Conservation (phyloP, 2,888 invertebrate species). For the Phyllotreta striolata region DNA sequence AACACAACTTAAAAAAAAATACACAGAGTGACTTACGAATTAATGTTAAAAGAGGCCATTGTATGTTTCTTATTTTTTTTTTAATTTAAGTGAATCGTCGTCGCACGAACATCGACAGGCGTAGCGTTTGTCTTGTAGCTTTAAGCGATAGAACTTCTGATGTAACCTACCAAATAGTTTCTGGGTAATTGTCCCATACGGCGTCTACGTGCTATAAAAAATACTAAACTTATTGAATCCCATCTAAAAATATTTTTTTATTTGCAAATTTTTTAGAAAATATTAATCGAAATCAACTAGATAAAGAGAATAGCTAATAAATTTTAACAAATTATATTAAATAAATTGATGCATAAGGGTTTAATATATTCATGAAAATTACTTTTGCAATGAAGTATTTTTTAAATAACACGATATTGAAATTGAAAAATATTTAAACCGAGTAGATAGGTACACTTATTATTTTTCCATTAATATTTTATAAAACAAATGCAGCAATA, state of each 20-base stretch:
- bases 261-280: background rate
- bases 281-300: too few species aligned
- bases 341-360: too few species aligned
- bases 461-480: too few species aligned
- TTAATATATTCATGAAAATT: too few species aligned
- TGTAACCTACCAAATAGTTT: constrained; percentile 80
- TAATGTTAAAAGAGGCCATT: constrained; percentile 32
- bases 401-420: too few species aligned
- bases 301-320: too few species aligned
- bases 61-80: constrained; percentile 26
- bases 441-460: too few species aligned
- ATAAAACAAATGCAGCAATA: too few species aligned
- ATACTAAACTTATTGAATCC: constrained; percentile 38
- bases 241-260: background rate
- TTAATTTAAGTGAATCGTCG: constrained; percentile 45
- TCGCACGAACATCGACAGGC: constrained; percentile 44
- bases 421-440: too few species aligned
- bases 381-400: too few species aligned
- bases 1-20: constrained; percentile 28
- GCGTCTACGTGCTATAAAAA: constrained; percentile 75
- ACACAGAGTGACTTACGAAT: constrained; percentile 48
- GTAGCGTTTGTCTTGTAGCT: constrained; percentile 40
- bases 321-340: too few species aligned
- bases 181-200: constrained; percentile 82
- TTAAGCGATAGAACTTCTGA: constrained; percentile 42